A percentile compares a stretch with the other conserved stretches of the same genome.
Conservation (phyloP, 2,888 invertebrate genomes). For the Ferrisia virgata region DNA sequence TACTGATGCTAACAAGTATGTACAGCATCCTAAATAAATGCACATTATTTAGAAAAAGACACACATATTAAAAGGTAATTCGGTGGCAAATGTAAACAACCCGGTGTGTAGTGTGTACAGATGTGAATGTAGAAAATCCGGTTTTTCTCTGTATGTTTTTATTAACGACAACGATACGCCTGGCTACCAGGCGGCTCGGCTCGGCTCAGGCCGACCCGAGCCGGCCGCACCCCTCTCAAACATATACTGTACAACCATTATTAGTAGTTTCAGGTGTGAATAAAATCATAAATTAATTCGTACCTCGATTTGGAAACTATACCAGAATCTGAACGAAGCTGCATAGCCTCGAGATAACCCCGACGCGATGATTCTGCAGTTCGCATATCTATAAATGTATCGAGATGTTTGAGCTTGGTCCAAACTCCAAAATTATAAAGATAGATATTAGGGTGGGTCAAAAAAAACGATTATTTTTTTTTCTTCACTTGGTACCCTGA, state of each 20-base stretch:
- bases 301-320: neutral
- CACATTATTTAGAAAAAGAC: neutral
- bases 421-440: too few relatives aligned
- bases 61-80: neutral
- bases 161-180: neutral
- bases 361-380: neutral
- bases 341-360: neutral
- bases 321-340: neutral
- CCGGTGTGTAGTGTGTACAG: neutral
- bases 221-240: neutral
- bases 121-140: slow-evolving; percentile 2
- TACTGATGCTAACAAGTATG: too few relatives aligned
- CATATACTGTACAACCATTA: neutral
- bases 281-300: slow-evolving; percentile 24
- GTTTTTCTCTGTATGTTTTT: slow-evolving; percentile 11
- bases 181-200: neutral
- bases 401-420: too few relatives aligned
- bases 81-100: slow-evolving; percentile 28
- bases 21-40: too few relatives aligned
- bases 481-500: too few relatives aligned
- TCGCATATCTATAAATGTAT: too few relatives aligned
- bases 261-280: slow-evolving; percentile 13
- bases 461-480: too few relatives aligned
- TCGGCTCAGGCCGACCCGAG: neutral
- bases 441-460: too few relatives aligned